A percentile compares a stretch with the other conserved stretches of the same genome.
phyloP scores from a whole-genome alignment of 2,797 vertebrate genomes.

The Fistularia commersonii region DNA sequence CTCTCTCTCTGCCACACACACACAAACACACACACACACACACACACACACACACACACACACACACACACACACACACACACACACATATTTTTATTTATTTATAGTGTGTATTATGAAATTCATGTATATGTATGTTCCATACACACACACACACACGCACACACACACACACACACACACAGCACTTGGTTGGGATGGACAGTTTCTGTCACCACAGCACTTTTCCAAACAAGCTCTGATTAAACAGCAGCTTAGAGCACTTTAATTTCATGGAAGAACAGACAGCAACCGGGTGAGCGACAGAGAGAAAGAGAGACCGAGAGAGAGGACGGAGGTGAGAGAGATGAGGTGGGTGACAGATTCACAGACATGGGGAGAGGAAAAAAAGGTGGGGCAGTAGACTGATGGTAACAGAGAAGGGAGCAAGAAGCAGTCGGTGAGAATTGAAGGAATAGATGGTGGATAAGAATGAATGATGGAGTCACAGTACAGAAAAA shows the following conservation, averaged over 20 bases:
- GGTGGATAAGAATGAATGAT: constrained; percentile 34
- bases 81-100: too few relatives aligned
- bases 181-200: constrained; percentile 24
- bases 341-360: constrained; percentile 20
- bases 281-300: constrained; percentile 67
- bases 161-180: constrained; percentile 13
- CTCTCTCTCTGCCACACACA: too few relatives aligned
- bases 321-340: constrained; percentile 7
- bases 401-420: constrained; percentile 18
- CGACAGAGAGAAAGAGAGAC: constrained; percentile 22
- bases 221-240: constrained; percentile 72
- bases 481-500: constrained; percentile 31
- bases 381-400: constrained; percentile 1
- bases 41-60: too few relatives aligned
- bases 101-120: too few relatives aligned
- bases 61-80: too few relatives aligned
- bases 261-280: constrained; percentile 82
- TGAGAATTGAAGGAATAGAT: constrained; percentile 30
- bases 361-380: neutral
- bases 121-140: too few relatives aligned
- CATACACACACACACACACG: constrained; percentile 8
- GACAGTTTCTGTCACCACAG: constrained; percentile 69
- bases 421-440: constrained; percentile 34
- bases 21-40: too few relatives aligned
- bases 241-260: constrained; percentile 78